phyloP scores from a whole-genome alignment of 2,113 vertebrate species.

The Merops nubicus region DNA sequence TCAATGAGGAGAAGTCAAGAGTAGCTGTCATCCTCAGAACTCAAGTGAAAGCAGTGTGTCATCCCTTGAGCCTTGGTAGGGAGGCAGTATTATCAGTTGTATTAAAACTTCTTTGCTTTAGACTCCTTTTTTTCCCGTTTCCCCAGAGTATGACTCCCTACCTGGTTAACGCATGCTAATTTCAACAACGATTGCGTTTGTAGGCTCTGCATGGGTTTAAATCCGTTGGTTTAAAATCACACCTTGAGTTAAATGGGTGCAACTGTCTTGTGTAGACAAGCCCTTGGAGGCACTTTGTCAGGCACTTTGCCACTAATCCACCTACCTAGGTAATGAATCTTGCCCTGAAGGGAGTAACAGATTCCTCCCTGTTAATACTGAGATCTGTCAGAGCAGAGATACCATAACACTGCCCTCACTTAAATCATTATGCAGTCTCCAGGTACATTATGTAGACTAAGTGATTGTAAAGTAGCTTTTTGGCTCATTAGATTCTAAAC shows the following conservation, averaged over 20 bases:
- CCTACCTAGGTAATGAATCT: not conserved
- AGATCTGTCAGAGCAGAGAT: not conserved
- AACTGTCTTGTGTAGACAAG: not conserved
- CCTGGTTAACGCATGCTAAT: not conserved
- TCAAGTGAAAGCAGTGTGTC: not conserved
- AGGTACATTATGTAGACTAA: not conserved
- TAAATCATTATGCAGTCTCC: slow-evolving; percentile 14
- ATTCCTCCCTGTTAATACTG: slow-evolving; percentile 14
- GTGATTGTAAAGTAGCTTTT: slow-evolving; percentile 25
- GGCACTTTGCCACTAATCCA: slow-evolving; percentile 26
- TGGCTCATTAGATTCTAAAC: not conserved
- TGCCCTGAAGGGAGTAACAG: not conserved
- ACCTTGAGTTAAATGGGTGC: not conserved
- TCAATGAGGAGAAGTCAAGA: not conserved
- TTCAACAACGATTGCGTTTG: not conserved
- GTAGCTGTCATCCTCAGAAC: not conserved
- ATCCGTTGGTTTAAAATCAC: not conserved
- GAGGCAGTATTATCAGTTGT: not conserved
- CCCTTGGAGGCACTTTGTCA: slow-evolving; percentile 17
- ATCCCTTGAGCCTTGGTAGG: not conserved
- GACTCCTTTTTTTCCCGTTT: not conserved
- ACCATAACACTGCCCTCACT: slow-evolving; percentile 1
- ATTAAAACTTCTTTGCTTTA: not conserved
- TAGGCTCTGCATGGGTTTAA: not conserved
- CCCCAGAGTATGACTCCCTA: not conserved